These are phyloP conservation scores for Drosophila nigromelanica DNA, from an alignment of 1,140 invertebrate genomes.

Conservation along the genomic window DNA sequence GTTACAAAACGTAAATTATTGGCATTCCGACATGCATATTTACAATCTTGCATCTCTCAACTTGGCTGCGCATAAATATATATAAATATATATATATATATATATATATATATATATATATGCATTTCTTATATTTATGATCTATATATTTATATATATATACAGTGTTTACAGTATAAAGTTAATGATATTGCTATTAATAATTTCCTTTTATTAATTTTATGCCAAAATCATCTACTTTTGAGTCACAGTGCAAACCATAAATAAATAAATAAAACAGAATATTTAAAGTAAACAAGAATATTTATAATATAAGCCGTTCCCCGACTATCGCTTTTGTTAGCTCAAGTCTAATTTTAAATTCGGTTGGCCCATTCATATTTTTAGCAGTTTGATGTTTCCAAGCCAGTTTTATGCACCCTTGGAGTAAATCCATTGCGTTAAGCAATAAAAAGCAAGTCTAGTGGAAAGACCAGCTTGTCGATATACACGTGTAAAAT, in stretches of 20 bases:
- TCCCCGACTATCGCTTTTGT: constrained; percentile 1
- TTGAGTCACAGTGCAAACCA: neutral
- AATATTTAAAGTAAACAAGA: constrained; percentile 3
- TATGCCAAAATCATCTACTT: neutral
- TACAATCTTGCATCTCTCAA: no score
- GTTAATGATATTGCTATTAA: no score
- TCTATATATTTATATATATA: no score
- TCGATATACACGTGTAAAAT: constrained; percentile 4
- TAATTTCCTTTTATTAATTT: neutral
- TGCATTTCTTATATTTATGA: no score
- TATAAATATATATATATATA: no score
- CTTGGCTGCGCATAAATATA: no score
- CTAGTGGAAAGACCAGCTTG: neutral
- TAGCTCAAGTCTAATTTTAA: constrained; percentile 29
- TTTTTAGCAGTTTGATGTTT: constrained; percentile 6
- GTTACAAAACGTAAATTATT: neutral
- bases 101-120: no score
- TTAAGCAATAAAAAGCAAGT: neutral
- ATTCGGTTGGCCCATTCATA: constrained; percentile 16
- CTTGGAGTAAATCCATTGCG: neutral
- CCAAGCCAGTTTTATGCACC: constrained; percentile 4
- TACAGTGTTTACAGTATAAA: no score
- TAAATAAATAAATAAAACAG: neutral
- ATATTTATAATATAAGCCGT: neutral
- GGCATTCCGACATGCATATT: constrained; percentile 9